Base-by-base conservation (phyloP, 2,113 vertebrate species). In the Pedetes capensis region DNA sequence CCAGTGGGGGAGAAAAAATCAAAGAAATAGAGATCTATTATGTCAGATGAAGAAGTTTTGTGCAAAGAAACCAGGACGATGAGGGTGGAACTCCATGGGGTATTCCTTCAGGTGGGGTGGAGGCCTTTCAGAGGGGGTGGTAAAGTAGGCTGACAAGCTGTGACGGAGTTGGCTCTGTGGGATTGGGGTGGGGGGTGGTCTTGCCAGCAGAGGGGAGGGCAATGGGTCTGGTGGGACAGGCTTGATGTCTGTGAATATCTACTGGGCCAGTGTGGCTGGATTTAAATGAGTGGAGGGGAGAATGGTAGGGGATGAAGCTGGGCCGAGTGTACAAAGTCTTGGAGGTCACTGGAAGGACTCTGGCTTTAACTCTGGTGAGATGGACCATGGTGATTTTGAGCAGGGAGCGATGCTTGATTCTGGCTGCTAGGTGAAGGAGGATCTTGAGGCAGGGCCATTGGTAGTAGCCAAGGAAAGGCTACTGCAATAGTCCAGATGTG, bases 141-240 rank as follows among this genome's bases (percentile, higher is more conserved):
- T n/a, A n/a, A n/a, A n/a, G n/a, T n/a, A n/a, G n/a, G n/a, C n/a
- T n/a, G n/a, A n/a, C n/a, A 23, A 32, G 29, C 39, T 42, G 47
- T 17, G 20, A 0, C 9, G 59, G 53, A 42, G 22, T 14, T 17
- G 37, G 53, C 23, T 4, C 0, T 0, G 10, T 42, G 81, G 68
- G 53, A 18, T 0, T 16, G 34, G 6, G 7, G 39, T 17, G n/a
- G n/a, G n/a, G n/a, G n/a, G n/a, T n/a, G n/a, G n/a, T n/a, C n/a
- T 1, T 37, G 27, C 0, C 8, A 34, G 25, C 14, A 18, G 69
- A 53, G 16, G n/a, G n/a, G 13, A 47, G 42, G 44, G 53, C 14
- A 25, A 5, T 0, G 44, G 42, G 37, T 22, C 27, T 12, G 3
- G 39, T 9, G 3, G 18, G 72, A 12, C 37, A 32, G 27, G 69